Percentiles rank a stretch among this genome's conserved stretches.
These are phyloP conservation scores for Vanessa tameamea DNA, from an alignment of 1,140 invertebrate genomes.

Conservation along the genomic window DNA sequence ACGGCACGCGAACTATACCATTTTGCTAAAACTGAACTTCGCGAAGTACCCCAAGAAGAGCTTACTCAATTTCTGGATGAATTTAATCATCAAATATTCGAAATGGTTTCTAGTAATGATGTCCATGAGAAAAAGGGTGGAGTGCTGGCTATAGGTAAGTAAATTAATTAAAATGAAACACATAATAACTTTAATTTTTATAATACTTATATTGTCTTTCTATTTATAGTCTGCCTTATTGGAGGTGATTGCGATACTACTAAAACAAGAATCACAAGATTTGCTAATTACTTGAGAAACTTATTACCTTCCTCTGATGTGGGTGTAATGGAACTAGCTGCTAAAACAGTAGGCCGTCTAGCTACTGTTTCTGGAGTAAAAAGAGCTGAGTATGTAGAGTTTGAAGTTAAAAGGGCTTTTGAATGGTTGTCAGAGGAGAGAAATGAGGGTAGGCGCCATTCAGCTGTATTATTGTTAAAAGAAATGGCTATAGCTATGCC, in stretches of 20 bases:
- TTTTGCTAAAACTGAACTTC: conserved; percentile 95
- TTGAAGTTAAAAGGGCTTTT: conserved; percentile 94
- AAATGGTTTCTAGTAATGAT: conserved; percentile 96
- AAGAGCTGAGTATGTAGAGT: conserved; percentile 97
- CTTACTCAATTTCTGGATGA: conserved; percentile 95
- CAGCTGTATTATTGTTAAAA: conserved; percentile 94
- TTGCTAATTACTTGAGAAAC: conserved; percentile 96
- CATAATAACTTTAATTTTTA: conserved; percentile 30
- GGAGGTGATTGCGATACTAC: conserved; percentile 96
- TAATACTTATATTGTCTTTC: conserved; percentile 12
- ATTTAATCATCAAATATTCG: conserved; percentile 97
- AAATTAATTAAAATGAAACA: conserved; percentile 32
- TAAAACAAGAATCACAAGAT: conserved; percentile 93
- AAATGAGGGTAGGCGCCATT: conserved; percentile 93
- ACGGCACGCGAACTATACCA: conserved; percentile 93
- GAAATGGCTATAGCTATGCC: conserved; percentile 97
- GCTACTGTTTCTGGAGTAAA: conserved; percentile 95
- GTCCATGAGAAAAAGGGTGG: conserved; percentile 97
- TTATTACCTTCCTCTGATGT: conserved; percentile 94
- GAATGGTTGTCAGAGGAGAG: conserved; percentile 95
- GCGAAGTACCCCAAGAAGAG: conserved; percentile 95
- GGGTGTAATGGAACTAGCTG: conserved; percentile 97
- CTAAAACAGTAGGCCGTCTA: conserved; percentile 95
- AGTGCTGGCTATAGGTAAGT: conserved; percentile 93
- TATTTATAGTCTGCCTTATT: conserved; percentile 90